Evolutionary conservation across 2,113 vertebrate genomes (phyloP), one percentile per base, ranked within the genome.

Genomic region (Cochlearius cochlearius): DNA sequence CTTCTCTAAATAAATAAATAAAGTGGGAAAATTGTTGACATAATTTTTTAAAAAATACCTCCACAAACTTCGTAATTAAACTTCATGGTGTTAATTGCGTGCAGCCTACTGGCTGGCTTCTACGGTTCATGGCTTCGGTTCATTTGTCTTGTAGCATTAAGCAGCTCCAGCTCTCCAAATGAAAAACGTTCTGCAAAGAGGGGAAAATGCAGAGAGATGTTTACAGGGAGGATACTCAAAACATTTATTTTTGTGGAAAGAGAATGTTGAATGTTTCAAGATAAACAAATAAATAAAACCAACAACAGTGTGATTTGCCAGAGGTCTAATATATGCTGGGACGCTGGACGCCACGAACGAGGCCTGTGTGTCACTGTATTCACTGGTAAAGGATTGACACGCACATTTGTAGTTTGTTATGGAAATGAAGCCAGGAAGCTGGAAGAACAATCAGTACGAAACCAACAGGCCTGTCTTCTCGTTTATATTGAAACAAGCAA

Each of bases 321-420:
- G 86, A 58, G 80, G 60, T 72, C 4, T 15, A 29, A 39, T 52
- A 4, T 2, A 8, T 7, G 12, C 30, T 55, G n/a, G 27, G 12
- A 8, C 71, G 68, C 73, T 53, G 86, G 79, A 3, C 38, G 0
- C 20, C 12, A 1, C 0, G 3, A 20, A 8, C 26, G 9, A 17
- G 0, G 3, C 38, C 20, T 5, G 25, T 10, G 20, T 29, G 66
- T 59, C 64, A 1, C 13, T 39, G 41, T 5, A 0, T 7, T 52
- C 39, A 0, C 0, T 32, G 67, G 39, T 34, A 2, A 32, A 38
- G 34, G 25, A 6, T n/a, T 15, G 41, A 12, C 11, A 26, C 1
- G 2, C 22, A 4, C 7, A 0, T 39, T 67, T 80, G 55, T 64
- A 2, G 55, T 92, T 86, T 11, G 2, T 68, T 75, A 20, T 3